These are phyloP conservation scores for Trachelus troglodyta DNA, from an alignment of 2,888 invertebrate species.

Conservation along the genomic window DNA sequence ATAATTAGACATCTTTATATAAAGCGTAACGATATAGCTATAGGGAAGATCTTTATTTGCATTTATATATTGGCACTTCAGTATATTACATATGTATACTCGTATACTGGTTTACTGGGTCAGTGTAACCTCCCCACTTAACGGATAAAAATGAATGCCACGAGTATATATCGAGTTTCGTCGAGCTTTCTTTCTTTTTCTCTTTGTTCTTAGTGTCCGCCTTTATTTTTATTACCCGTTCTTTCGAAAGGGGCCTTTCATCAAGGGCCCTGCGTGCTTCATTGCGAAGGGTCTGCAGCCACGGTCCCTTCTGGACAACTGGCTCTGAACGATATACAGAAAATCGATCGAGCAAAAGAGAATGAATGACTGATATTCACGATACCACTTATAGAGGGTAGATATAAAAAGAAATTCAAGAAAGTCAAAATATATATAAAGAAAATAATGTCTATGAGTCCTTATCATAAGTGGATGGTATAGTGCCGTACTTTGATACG, in stretches of 20 bases:
- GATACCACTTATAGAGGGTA: background rate
- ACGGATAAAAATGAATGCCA: background rate
- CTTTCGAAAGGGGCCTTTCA: background rate
- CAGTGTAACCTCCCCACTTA: background rate
- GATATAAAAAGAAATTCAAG: background rate
- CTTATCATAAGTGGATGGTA: no score
- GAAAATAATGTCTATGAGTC: no score
- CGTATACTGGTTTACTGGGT: background rate
- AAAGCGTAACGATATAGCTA: background rate
- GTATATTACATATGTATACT: constrained; percentile 5
- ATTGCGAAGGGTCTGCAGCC: background rate
- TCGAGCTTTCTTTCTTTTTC: background rate
- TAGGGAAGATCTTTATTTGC: background rate
- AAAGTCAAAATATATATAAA: no score
- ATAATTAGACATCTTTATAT: background rate
- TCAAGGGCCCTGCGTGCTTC: background rate
- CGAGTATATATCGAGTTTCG: background rate
- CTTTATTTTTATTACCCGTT: background rate
- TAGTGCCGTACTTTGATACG: no score
- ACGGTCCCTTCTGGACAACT: background rate
- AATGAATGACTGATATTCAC: background rate
- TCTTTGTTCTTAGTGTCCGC: background rate
- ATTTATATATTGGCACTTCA: background rate
- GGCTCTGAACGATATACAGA: background rate
- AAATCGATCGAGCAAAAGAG: background rate